Conservation (phyloP, 2,113 vertebrate genomes). For the Grammomys surdaster region DNA sequence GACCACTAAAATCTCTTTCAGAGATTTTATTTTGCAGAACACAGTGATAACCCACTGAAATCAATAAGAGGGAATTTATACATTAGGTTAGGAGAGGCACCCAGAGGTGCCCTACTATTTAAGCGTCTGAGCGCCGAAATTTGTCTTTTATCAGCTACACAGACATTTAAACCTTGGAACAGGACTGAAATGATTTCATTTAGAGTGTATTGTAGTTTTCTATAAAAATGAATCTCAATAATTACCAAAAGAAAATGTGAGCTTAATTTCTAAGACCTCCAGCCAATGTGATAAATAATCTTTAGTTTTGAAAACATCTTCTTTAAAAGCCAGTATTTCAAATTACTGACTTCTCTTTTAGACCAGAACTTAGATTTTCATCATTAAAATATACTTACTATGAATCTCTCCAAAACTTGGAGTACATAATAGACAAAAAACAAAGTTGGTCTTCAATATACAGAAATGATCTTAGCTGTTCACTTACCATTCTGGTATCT, state of each 20-base stretch:
- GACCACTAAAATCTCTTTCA: neutral
- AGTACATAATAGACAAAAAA: no score
- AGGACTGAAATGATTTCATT: conserved; percentile 28
- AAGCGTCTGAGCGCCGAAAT: conserved; percentile 11
- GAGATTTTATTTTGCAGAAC: conserved; percentile 44
- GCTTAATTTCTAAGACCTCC: conserved; percentile 55
- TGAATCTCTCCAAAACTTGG: neutral
- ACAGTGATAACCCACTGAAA: neutral
- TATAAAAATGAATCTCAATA: conserved; percentile 61
- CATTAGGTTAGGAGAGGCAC: neutral
- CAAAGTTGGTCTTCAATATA: no score
- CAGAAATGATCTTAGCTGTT: no score
- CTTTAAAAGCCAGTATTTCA: conserved; percentile 64
- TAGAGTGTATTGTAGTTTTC: conserved; percentile 54
- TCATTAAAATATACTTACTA: conserved; percentile 51
- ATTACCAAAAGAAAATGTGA: conserved; percentile 62
- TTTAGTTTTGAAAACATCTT: conserved; percentile 61
- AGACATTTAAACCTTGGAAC: conserved; percentile 28
- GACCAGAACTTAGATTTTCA: conserved; percentile 56
- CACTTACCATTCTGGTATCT: no score
- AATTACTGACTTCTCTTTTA: conserved; percentile 33
- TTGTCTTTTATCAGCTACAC: conserved; percentile 59
- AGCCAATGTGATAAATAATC: conserved; percentile 54
- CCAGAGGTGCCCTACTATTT: neutral
- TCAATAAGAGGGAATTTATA: conserved; percentile 28